Evolutionary conservation across 2,888 invertebrate species (phyloP).

Genomic region (Carterocephalus palaemon): DNA sequence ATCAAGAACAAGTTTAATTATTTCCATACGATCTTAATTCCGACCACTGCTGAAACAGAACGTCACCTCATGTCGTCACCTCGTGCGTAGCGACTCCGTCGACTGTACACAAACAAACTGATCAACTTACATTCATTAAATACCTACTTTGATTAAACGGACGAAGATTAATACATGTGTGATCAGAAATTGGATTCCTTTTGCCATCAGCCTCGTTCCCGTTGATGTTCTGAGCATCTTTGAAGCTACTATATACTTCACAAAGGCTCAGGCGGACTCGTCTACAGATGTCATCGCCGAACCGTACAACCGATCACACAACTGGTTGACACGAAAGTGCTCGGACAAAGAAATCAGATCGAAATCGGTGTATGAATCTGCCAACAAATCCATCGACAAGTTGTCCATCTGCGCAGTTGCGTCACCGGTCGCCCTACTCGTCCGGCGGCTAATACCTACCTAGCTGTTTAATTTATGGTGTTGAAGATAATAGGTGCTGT

Average conservation of each 20-base stretch:
- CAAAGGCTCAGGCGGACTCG: slow-evolving; percentile 44
- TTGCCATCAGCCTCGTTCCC: slow-evolving; percentile 51
- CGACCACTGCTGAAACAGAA: neutral
- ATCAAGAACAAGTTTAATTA: slow-evolving; percentile 11
- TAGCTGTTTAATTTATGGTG: slow-evolving; percentile 71
- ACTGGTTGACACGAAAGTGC: slow-evolving; percentile 43
- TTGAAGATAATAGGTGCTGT: slow-evolving; percentile 70
- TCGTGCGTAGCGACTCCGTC: neutral
- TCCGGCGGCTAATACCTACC: slow-evolving; percentile 50
- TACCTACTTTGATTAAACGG: slow-evolving; percentile 1
- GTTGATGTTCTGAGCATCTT: slow-evolving; percentile 45
- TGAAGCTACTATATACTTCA: slow-evolving; percentile 43
- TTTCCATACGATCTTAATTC: slow-evolving; percentile 2
- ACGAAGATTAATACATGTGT: slow-evolving; percentile 45
- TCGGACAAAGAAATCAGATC: slow-evolving; percentile 74
- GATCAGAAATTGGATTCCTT: slow-evolving; percentile 54
- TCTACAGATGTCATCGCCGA: slow-evolving; percentile 47
- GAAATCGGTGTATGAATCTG: slow-evolving; percentile 47
- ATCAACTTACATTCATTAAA: slow-evolving; percentile 5
- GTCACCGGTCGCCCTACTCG: slow-evolving; percentile 43
- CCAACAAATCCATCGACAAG: slow-evolving; percentile 38
- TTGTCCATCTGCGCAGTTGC: slow-evolving; percentile 35
- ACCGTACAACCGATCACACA: slow-evolving; percentile 41
- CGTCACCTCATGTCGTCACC: neutral
- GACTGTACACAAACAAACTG: slow-evolving; percentile 2